These are phyloP conservation scores for Cecropterus lyciades DNA, from an alignment of 1,140 invertebrate species.

Conservation along the genomic window DNA sequence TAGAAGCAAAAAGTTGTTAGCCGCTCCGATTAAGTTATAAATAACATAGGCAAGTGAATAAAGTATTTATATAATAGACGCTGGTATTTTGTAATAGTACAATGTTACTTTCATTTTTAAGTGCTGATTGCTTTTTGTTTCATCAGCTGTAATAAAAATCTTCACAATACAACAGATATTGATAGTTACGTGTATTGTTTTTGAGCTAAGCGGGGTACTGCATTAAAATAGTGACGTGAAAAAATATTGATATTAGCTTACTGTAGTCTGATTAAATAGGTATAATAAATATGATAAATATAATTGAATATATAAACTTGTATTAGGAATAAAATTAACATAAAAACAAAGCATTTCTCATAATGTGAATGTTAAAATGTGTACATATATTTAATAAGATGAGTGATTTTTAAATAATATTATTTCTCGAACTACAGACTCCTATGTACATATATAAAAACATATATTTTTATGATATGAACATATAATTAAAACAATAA, in stretches of 20 bases:
- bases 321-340: no score
- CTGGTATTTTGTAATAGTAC: background rate
- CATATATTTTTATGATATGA: no score
- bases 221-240: background rate
- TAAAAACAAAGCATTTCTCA: no score
- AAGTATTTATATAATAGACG: background rate
- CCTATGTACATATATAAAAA: no score
- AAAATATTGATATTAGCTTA: background rate
- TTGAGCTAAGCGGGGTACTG: background rate
- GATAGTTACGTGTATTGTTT: background rate
- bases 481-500: no score
- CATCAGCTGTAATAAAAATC: background rate
- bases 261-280: no score
- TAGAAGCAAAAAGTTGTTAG: slow-evolving; percentile 31
- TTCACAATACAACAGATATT: background rate
- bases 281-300: no score
- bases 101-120: background rate
- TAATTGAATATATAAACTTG: no score
- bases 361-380: no score
- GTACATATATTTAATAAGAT: no score
- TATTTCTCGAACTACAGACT: no score
- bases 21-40: slow-evolving; percentile 36
- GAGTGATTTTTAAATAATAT: no score
- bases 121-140: background rate
- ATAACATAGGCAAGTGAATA: slow-evolving; percentile 22